Conservation (phyloP, 2,888 invertebrate genomes). For the Tromatobia lineatoria region DNA sequence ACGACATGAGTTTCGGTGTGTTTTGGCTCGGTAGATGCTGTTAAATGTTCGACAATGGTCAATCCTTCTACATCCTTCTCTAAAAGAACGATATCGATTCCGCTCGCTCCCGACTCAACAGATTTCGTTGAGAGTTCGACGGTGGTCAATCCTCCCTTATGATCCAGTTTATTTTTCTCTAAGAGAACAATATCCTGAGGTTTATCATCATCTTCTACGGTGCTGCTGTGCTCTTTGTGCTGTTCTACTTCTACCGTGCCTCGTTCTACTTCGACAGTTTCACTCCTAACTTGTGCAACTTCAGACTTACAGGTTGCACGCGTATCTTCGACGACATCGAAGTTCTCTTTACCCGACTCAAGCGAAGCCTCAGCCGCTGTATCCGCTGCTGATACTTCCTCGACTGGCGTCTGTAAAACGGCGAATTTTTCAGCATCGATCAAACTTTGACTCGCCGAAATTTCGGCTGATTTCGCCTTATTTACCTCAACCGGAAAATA, state of each 20-base stretch:
- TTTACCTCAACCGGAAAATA: slow-evolving; percentile 77
- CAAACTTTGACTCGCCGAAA: slow-evolving; percentile 63
- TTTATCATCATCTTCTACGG: slow-evolving; percentile 79
- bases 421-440: slow-evolving; percentile 76
- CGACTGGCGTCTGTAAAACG: slow-evolving; percentile 79
- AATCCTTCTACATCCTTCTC: slow-evolving; percentile 6
- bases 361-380: slow-evolving; percentile 69
- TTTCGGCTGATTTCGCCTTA: slow-evolving; percentile 51
- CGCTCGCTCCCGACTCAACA: background rate
- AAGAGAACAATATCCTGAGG: slow-evolving; percentile 63
- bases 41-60: slow-evolving; percentile 13
- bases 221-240: slow-evolving; percentile 81
- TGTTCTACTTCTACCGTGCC: slow-evolving; percentile 84
- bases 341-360: slow-evolving; percentile 72
- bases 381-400: slow-evolving; percentile 68
- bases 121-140: slow-evolving; percentile 10
- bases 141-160: slow-evolving; percentile 14
- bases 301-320: slow-evolving; percentile 83
- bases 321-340: slow-evolving; percentile 63
- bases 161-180: slow-evolving; percentile 77
- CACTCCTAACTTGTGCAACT: slow-evolving; percentile 79
- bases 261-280: slow-evolving; percentile 80
- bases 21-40: background rate
- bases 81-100: background rate
- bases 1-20: background rate